Evolutionary conservation across 2,113 vertebrate genomes (phyloP).

Genomic region (Lates calcarifer): DNA sequence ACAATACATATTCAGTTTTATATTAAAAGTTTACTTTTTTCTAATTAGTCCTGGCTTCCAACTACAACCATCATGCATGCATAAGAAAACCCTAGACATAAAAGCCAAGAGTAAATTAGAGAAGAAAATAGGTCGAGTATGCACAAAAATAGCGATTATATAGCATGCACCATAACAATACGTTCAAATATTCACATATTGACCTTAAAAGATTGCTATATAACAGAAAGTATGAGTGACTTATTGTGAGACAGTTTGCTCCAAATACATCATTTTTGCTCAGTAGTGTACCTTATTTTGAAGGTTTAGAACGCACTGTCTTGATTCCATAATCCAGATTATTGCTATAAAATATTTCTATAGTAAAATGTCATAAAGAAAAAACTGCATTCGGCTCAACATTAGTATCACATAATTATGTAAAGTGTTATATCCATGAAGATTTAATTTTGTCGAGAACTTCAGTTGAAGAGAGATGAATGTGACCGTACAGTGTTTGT

Average conservation of each 20-base stretch:
- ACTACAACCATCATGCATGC: background rate
- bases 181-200: background rate
- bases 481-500: background rate
- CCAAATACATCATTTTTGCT: background rate
- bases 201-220: background rate
- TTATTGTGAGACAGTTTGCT: background rate
- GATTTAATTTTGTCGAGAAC: background rate
- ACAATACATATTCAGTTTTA: background rate
- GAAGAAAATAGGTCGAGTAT: background rate
- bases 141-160: background rate
- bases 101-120: background rate
- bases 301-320: background rate
- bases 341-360: background rate
- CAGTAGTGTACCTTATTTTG: background rate
- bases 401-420: background rate
- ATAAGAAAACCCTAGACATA: background rate
- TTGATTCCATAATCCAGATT: background rate
- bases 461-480: background rate
- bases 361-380: background rate
- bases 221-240: background rate
- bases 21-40: background rate
- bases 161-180: too few relatives aligned
- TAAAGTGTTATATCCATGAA: background rate
- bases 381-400: background rate
- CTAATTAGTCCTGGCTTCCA: background rate